Evolutionary conservation across 1,140 invertebrate species (phyloP), one percentile per base, ranked within the genome.

Genomic region (Papilio aristodemus): DNA sequence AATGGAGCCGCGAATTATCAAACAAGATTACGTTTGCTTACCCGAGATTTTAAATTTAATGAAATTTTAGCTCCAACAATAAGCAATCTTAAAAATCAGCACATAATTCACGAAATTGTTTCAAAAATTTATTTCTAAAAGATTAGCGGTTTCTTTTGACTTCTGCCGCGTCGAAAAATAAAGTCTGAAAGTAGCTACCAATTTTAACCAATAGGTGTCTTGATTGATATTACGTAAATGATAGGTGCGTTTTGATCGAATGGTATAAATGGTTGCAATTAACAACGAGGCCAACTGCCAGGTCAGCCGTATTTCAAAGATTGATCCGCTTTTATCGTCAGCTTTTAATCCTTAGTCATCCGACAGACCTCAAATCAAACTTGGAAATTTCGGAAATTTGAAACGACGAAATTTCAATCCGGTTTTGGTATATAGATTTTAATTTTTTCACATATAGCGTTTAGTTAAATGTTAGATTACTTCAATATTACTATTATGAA

Each of bases 1-100:
- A 85, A 86, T 88, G 85, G 84, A 82, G 80, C 83, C 77, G 78
- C 71, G 78, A 81, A 77, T 85, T 87, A 89, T 85, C 82, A 87
- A 86, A 87, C 80, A 83, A 83, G 83, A 89, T 90, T 87, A 90
- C 82, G 74, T 75, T 72, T 71, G 75, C 79, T 76, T 77, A 83
- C 82, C 74, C 82, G 67, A 76, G 75, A 71, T 78, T 90, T 85
- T 86, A 85, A 84, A 39, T 46, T 46, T 43, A 64, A 64, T 64
- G 27, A 43, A 43, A 64, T 64, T 64, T 46, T 39, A 64, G 1
- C 36, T 63, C 60, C 22, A 38, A 25, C 39, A 27, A 19, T 46
- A 22, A 22, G 22, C 11, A 50, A 17, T 3, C 27, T 32, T 3
- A 32, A 22, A 50, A 50, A 50, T 50, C 11, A 10, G 2, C 46